Conservation (phyloP, 2,113 vertebrate species). For the Ovis canadensis region DNA sequence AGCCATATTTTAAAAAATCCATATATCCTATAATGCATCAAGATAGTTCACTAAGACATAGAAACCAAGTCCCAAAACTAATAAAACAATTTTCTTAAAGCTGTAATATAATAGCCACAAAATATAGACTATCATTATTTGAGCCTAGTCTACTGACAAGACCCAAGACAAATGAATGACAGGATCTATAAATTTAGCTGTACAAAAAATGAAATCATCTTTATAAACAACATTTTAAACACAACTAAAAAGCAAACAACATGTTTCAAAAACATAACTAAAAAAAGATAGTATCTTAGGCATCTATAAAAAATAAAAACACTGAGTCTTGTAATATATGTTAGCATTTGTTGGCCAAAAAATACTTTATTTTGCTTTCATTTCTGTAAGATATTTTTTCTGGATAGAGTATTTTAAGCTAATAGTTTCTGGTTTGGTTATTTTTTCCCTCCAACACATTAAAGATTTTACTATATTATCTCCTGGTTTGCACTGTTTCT, state of each 20-base stretch:
- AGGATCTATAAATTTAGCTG: not conserved
- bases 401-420: not conserved
- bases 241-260: not conserved
- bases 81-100: not conserved
- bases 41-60: not conserved
- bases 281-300: not conserved
- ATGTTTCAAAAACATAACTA: not conserved
- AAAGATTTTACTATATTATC: not conserved
- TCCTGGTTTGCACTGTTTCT: not conserved
- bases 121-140: not conserved
- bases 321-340: not conserved
- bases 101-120: not conserved
- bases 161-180: not conserved
- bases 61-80: not conserved
- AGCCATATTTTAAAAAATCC: not conserved
- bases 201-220: not conserved
- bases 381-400: not conserved
- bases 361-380: not conserved
- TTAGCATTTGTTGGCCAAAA: not conserved
- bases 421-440: not conserved
- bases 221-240: not conserved
- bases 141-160: not conserved
- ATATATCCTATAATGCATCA: not conserved
- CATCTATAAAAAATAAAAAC: not conserved
- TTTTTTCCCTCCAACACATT: not conserved